Base-by-base conservation (phyloP, 2,797 vertebrate species). In the Xerus rutilus region DNA sequence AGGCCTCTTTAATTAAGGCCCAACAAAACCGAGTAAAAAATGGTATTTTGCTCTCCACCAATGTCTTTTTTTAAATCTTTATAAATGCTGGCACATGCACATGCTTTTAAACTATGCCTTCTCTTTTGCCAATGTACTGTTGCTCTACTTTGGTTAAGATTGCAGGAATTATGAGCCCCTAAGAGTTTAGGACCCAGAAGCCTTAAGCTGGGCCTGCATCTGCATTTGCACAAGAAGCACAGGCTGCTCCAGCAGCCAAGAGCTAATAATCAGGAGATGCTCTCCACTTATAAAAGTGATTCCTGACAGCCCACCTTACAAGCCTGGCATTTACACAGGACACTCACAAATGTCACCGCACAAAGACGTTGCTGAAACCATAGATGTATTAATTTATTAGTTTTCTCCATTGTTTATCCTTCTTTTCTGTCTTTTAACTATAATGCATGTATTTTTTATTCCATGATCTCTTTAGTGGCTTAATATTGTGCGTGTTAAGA, bases 1-100 rank as follows among this genome's bases (percentile, higher is more conserved):
- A 97, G 89, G 74, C 85, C 93, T 97, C 96, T 96, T 97, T 97
- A 96, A 97, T 97, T 97, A 97, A 98, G 89, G 93, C 73, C 89
- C 86, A 97, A 97, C 96, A 97, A 97, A 97, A 97, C 73, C 9
- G 20, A 59, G 28, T 59, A 23, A 30, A 81, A 97, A 96, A 92
- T 69, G 62, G 83, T 86, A 90, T 96, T 98, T 97, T 96, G 39
- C 93, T 95, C 91, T 88, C 76, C 86, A 85, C 90, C 92, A 96
- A 97, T 78, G 91, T 92, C 85, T 90, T 94, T 94, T 67, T 96
- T 96, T 11, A 47, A 96, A 85, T 95, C 89, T 30, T 84, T 91
- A 78, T 95, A 96, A 96, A 97, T 94, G 84, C 91, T 97, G 97
- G 96, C 96, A 97, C 77, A 94, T 74, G 74, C 30, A 92, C 82